Conservation (phyloP, 2,888 invertebrate genomes). For the Sympetrum striolatum region DNA sequence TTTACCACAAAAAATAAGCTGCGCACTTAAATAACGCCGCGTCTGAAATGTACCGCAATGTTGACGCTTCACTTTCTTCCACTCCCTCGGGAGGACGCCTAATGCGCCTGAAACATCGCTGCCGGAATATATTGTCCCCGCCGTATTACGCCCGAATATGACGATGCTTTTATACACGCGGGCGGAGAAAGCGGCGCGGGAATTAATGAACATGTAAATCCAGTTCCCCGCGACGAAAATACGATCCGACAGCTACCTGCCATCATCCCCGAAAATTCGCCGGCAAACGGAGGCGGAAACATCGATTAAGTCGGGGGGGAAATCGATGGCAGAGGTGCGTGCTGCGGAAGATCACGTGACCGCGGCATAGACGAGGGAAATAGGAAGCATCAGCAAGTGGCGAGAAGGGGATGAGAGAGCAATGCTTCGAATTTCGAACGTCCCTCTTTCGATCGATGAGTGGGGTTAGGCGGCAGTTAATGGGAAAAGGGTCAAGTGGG, state of each 20-base stretch:
- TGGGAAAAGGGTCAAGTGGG: slow-evolving; percentile 46
- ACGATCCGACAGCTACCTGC: not conserved
- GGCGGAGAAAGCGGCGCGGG: not conserved
- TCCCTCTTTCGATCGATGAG: slow-evolving; percentile 56
- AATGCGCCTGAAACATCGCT: not conserved
- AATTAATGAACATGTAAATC: not conserved
- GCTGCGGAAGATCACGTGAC: not conserved
- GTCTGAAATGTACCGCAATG: too few relatives aligned
- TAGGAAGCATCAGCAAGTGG: slow-evolving; percentile 49
- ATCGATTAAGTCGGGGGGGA: not conserved
- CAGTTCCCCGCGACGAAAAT: not conserved
- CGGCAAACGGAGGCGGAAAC: too few relatives aligned
- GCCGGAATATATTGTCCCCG: not conserved
- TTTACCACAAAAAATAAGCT: too few relatives aligned
- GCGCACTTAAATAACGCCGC: too few relatives aligned
- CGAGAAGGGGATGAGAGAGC: slow-evolving; percentile 29
- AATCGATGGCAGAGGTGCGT: slow-evolving; percentile 23
- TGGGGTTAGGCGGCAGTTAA: slow-evolving; percentile 52
- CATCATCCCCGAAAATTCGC: too few relatives aligned
- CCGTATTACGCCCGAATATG: not conserved
- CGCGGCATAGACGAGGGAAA: slow-evolving; percentile 46
- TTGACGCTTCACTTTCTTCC: too few relatives aligned
- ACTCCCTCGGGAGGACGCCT: too few relatives aligned
- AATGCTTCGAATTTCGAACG: slow-evolving; percentile 49
- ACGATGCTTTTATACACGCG: too few relatives aligned